Evolutionary conservation across 2,888 invertebrate genomes (phyloP), one percentile per base, ranked within the genome.

Genomic region (Lissocephala sabroskyi): DNA sequence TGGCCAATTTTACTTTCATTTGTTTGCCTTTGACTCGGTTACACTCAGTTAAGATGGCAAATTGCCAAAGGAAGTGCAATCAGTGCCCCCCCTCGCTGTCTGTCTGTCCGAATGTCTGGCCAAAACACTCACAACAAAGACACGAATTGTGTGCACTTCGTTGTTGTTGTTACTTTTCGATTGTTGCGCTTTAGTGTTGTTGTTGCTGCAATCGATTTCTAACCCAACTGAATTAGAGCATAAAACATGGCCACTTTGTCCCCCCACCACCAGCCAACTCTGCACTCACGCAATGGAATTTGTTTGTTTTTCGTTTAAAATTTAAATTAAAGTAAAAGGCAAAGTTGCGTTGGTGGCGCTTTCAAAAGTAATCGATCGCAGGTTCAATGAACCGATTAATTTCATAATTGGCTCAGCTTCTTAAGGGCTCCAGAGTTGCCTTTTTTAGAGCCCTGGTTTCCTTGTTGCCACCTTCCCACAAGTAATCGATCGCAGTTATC

Each of bases 221-320:
- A 70, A 62, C 65, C n/a, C 46, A 62, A 55, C 60, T 66, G 73
- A 73, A 73, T 74, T 75, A 71, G 73, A 73, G 73, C 73, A 71
- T 62, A 74, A 68, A 77, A 65, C 64, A 70, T 71, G 65, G 62
- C 68, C 76, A 49, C 68, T 68, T 52, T 49, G 45, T 51, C 41
- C 41, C 37, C 41, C 33, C 41, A 43, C 43, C 44, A 49, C 44
- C 37, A 41, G 53, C 37, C 35, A 49, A 49, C 40, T 39, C 51
- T 47, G 35, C 60, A 70, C 70, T 60, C 74, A 73, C 61, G 52
- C 66, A 66, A 65, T 73, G 70, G 74, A 68, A 59, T 54, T 56
- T 52, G 47, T 65, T 62, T 35, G 16, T 35, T 35, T 17, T 35
- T 35, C 16, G 13, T 23, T 23, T 23, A 23, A n/a, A n/a, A 35